Base-by-base conservation (phyloP, 2,113 vertebrate species). In the Vicugna pacos region DNA sequence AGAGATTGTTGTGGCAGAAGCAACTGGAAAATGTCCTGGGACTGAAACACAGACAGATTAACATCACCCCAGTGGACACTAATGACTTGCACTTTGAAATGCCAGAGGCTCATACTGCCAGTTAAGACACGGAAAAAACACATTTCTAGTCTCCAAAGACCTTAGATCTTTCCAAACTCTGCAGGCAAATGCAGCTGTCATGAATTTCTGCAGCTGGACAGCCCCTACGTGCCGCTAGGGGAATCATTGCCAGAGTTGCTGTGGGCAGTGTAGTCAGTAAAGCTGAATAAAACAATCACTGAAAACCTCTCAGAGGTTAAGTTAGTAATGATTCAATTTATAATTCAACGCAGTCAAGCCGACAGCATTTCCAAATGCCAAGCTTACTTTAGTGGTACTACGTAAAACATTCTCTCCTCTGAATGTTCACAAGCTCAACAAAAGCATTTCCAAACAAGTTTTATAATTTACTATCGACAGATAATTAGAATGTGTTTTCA, bases 1-100 rank as follows among this genome's bases (percentile, higher is more conserved):
- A 99, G 98, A 99, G 98, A 99, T 99, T 98, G 98, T 98, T 99
- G 98, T 99, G 99, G 99, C 99, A 99, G 99, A 98, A 99, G 98
- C 98, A 99, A 99, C 99, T 98, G 98, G 98, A 99, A 99, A 98
- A 98, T 98, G 98, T 99, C 99, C 98, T 96, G 98, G 99, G 98
- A 98, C 98, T 98, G 98, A 99, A 99, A 99, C 97, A 98, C 99
- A 99, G 98, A 98, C 98, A 98, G 98, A 99, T 99, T 98, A 99
- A 98, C 98, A 98, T 99, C 98, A 98, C 98, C 97, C 98, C 97
- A 82, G 98, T 98, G 98, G 98, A 98, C 97, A 97, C 98, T 99
- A 99, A 99, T 99, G 99, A 99, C 98, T 99, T 98, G 98, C 98
- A 98, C 98, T 99, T 99, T 97, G 98, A 98, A 99, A 98, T 97